phyloP scores from a whole-genome alignment of 2,797 vertebrate genomes.

The Cynodonichthys magdalenae region DNA sequence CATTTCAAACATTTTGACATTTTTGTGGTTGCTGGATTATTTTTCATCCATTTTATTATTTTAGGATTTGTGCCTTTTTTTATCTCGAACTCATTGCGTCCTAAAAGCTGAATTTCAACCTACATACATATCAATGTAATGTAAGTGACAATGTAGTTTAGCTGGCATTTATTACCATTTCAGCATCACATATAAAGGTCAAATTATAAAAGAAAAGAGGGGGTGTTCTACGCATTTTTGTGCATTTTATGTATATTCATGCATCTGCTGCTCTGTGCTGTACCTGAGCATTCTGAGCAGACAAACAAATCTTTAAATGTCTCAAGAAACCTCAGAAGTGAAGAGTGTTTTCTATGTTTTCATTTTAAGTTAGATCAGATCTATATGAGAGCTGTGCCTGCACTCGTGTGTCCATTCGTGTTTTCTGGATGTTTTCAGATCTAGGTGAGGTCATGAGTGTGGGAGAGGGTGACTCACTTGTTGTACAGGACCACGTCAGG shows the following conservation, averaged over 20 bases:
- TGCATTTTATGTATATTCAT: not conserved
- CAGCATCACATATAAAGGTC: not conserved
- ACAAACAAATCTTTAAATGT: not conserved
- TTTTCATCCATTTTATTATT: no score
- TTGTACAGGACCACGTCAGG: conserved; percentile 98
- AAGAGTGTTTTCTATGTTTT: not conserved
- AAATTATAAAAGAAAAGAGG: not conserved
- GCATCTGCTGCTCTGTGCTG: not conserved
- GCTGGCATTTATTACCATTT: not conserved
- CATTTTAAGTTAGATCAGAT: no score
- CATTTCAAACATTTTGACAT: no score
- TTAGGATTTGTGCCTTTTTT: no score
- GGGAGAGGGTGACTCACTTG: conserved; percentile 85
- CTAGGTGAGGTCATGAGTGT: conserved; percentile 5
- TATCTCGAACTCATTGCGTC: no score
- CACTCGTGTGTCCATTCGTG: not conserved
- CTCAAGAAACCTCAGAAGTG: not conserved
- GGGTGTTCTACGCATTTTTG: not conserved
- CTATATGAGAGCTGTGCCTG: not conserved
- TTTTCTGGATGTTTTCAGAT: conserved; percentile 11
- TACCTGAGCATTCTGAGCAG: not conserved
- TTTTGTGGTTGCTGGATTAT: no score
- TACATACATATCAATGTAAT: not conserved
- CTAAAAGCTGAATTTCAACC: conserved; percentile 4
- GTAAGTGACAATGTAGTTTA: no score